A percentile compares a stretch with the other conserved stretches of the same genome.
Evolutionary conservation across 2,888 invertebrate genomes (phyloP).

Genomic region (Scelioninae gen. 2): DNA sequence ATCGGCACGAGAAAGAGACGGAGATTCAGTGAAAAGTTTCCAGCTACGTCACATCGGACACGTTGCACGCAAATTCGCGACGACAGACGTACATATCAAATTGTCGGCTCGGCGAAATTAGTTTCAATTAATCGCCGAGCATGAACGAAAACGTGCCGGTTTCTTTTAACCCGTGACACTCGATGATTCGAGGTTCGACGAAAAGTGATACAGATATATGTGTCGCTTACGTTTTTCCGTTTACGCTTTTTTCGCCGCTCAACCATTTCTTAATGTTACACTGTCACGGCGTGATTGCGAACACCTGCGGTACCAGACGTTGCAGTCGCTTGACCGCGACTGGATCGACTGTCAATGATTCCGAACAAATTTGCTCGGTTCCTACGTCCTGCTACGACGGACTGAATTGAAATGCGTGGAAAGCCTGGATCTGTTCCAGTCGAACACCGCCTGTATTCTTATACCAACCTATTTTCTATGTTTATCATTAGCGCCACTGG

Average conservation of each 20-base stretch:
- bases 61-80: slow-evolving; percentile 26
- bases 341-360: background rate
- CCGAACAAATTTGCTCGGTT: background rate
- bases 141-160: slow-evolving; percentile 31
- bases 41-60: slow-evolving; percentile 33
- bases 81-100: background rate
- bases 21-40: slow-evolving; percentile 5
- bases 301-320: background rate
- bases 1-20: slow-evolving; percentile 1
- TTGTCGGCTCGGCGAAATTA: slow-evolving; percentile 3
- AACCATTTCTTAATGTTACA: slow-evolving; percentile 77
- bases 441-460: slow-evolving; percentile 13
- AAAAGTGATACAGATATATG: background rate
- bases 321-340: no score
- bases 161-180: slow-evolving; percentile 3
- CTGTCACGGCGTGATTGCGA: background rate
- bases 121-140: background rate
- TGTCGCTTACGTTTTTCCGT: slow-evolving; percentile 79
- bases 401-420: background rate
- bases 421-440: slow-evolving; percentile 2
- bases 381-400: no score
- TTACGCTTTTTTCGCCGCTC: slow-evolving; percentile 81
- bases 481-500: slow-evolving; percentile 1
- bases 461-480: slow-evolving; percentile 30
- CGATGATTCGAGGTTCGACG: no score